phyloP scores from a whole-genome alignment of 2,797 vertebrate genomes.

The Lagocephalus sceleratus region DNA sequence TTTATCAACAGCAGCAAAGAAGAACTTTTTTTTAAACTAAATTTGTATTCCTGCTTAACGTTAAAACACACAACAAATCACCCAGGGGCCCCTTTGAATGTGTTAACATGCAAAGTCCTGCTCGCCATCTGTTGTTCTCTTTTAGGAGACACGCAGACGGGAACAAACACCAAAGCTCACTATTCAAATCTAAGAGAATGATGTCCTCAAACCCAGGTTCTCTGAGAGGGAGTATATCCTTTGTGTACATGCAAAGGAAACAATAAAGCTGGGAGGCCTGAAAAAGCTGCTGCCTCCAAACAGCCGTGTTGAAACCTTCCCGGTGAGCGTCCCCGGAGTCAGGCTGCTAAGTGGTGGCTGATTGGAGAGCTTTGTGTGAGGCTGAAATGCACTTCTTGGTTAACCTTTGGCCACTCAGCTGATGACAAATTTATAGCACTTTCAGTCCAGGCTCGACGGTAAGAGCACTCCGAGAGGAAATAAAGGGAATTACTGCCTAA shows the following conservation, averaged over 20 bases:
- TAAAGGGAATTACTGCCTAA: not conserved
- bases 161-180: no score
- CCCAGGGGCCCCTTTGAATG: conserved; percentile 24
- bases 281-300: conserved; percentile 8
- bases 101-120: conserved; percentile 30
- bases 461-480: not conserved
- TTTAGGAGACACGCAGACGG: conserved; percentile 1
- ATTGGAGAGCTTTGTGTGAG: no score
- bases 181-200: not conserved
- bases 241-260: conserved; percentile 36
- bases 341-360: conserved; percentile 4
- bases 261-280: conserved; percentile 22
- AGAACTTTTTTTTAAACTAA: no score
- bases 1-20: not conserved
- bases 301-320: conserved; percentile 3
- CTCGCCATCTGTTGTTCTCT: conserved; percentile 35
- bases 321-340: not conserved
- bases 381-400: no score
- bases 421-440: not conserved
- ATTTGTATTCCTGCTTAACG: no score
- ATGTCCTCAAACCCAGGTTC: not conserved
- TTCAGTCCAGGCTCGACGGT: not conserved
- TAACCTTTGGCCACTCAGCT: conserved; percentile 17
- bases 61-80: conserved; percentile 29
- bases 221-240: no score